Base-by-base conservation (phyloP, 2,797 vertebrate genomes). In the Glossophaga mutica region DNA sequence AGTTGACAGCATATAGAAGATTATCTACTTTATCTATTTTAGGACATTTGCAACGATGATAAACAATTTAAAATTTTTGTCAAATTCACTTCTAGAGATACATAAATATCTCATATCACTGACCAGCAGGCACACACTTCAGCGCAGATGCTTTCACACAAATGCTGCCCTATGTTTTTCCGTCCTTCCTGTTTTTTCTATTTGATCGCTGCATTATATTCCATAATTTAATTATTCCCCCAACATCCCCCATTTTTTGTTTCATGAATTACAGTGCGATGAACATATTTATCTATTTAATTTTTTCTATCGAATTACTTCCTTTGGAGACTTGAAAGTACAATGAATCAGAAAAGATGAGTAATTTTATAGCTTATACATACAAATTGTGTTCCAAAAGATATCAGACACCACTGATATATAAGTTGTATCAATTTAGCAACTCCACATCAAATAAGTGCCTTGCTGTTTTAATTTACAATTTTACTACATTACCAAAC, bases 1-100 rank as follows among this genome's bases (percentile, higher is more conserved):
- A 96, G 97, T 96, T 97, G 90, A 97, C 95, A 93, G 78, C 77
- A 79, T 73, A 78, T 94, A 65, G 37, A 74, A 84, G 12, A 85
- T 1, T 83, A 42, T 26, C 42, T 22, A 76, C 26, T 34, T 59
- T 46, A 50, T 46, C 82, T 88, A 46, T 37, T 84, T 91, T 26
- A 95, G 74, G 39, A 68, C 16, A 46, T 65, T 68, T 91, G 3
- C 19, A 48, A 68, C 6, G 55, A 78, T 14, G 39, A 48, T 29
- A 68, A 71, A 29, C 39, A 39, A 82, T 44, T 87, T 5, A 37
- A 71, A 46, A 44, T 4, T 16, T 59, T 21, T 74, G 29, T 87
- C 26, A 77, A 26, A 86, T 48, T 50, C 74, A 32, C 76, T 83
- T 85, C 87, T 24, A 71, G 18, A 59, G 29, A 83, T 21, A 67